phyloP scores from a whole-genome alignment of 1,140 invertebrate species.

The Zophobas morio region DNA sequence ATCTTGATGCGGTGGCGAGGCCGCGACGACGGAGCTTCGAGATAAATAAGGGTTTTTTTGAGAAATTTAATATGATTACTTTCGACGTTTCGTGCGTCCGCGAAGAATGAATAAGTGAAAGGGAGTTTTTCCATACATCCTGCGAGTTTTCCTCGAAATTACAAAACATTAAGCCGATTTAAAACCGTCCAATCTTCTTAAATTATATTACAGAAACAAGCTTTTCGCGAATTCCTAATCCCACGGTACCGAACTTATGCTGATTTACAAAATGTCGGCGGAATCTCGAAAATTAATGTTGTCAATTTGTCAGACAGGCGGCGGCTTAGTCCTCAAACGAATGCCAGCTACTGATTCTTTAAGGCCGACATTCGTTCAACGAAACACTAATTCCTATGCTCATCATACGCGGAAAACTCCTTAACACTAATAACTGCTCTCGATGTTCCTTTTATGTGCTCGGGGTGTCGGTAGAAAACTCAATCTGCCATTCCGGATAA shows the following conservation, averaged over 20 bases:
- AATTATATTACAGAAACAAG: constrained; percentile 56
- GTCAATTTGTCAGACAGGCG: constrained; percentile 52
- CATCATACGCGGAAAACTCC: too few relatives aligned
- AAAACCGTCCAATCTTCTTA: constrained; percentile 51
- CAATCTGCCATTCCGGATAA: too few relatives aligned
- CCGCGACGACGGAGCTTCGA: neutral
- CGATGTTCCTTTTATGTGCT: too few relatives aligned
- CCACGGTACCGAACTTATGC: constrained; percentile 42
- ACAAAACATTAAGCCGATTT: constrained; percentile 54
- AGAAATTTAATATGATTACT: constrained; percentile 37
- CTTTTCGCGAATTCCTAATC: constrained; percentile 48
- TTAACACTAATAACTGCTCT: too few relatives aligned
- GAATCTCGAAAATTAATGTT: constrained; percentile 54
- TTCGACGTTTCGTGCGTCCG: constrained; percentile 9
- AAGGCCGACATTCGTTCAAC: too few relatives aligned
- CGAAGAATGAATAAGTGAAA: constrained; percentile 29
- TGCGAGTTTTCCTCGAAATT: constrained; percentile 49
- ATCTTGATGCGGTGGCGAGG: constrained; percentile 4
- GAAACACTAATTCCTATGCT: too few relatives aligned
- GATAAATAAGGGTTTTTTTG: constrained; percentile 18
- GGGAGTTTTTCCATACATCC: constrained; percentile 30
- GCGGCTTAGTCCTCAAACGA: constrained; percentile 48
- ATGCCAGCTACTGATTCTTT: constrained; percentile 39
- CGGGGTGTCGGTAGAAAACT: too few relatives aligned
- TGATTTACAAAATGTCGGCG: constrained; percentile 51